Base-by-base conservation (phyloP, 1,140 invertebrate species). In the Zelostemma sp. region DNA sequence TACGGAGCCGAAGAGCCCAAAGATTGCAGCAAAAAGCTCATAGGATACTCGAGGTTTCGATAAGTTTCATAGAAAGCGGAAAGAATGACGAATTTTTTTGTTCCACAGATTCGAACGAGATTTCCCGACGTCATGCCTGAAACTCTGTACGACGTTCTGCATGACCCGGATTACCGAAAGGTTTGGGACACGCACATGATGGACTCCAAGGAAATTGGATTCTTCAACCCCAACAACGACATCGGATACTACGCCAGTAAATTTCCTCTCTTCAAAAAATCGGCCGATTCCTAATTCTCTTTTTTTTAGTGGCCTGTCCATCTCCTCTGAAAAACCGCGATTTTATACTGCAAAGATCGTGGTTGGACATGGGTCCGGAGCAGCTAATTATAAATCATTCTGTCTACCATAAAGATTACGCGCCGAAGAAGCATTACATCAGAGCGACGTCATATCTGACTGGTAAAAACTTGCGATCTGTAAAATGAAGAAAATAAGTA, bases 311-410 rank as follows among this genome's bases (percentile, higher is more conserved):
- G 88, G 90, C 92, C 48, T 95, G 93, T 76, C 93, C 94, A 19
- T 88, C 93, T 16, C 95, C 95, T 11, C 87, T 97, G 75, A 94
- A 93, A 85, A 95, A 95, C 81, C 87, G 95, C 66, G 95, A 97
- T 85, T 97, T 97, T 86, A 92, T 97, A 17, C 88, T 96, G 51
- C 93, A 96, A 86, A 86, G 95, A 69, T 96, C 95, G 8, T 97
- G 95, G 95, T 85, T 96, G 43, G 94, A 95, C 80, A 92, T 92
- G 21, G 93, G 92, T 25, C 76, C 85, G 65, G 94, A 96, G 82
- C 93, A 95, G 83, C 88, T 93, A 77, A 94, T 97, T 73, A 86
- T 96, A 51, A 96, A 95, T 86, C 95, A 97, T 88, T 96, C 95
- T 43, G 93, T 97, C 33, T 92, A 89, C 85, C 95, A 97, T 82